These are phyloP conservation scores for Plotosus lineatus DNA, from an alignment of 2,113 vertebrate genomes.

Conservation along the genomic window DNA sequence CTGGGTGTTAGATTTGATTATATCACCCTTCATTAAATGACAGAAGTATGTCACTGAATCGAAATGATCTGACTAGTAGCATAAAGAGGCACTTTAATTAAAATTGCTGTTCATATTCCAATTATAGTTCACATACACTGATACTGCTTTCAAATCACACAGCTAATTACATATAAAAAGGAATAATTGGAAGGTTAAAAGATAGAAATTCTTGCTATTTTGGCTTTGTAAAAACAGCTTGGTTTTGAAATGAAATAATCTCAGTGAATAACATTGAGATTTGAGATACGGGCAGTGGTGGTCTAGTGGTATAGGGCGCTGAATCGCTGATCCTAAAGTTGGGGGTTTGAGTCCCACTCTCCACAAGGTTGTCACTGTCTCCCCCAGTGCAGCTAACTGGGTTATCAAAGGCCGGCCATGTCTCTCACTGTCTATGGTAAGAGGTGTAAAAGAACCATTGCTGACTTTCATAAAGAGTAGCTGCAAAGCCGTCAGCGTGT, in stretches of 20 bases:
- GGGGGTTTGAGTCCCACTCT: too few relatives aligned
- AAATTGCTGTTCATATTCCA: slow-evolving; percentile 23
- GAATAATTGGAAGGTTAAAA: not conserved
- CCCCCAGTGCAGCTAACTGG: too few relatives aligned
- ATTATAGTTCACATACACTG: slow-evolving; percentile 1
- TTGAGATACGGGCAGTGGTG: too few relatives aligned
- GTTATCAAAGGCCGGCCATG: too few relatives aligned
- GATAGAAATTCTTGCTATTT: not conserved
- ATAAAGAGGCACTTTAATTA: slow-evolving; percentile 22
- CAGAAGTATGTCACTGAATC: slow-evolving; percentile 10
- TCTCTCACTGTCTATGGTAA: too few relatives aligned
- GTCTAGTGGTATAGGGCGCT: too few relatives aligned
- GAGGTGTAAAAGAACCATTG: too few relatives aligned
- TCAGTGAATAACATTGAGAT: too few relatives aligned
- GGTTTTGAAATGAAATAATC: not conserved
- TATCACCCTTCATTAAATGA: slow-evolving; percentile 32
- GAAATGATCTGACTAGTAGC: slow-evolving; percentile 19
- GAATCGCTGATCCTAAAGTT: too few relatives aligned
- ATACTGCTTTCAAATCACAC: slow-evolving; percentile 13
- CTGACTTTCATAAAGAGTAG: too few relatives aligned
- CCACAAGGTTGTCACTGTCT: too few relatives aligned
- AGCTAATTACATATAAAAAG: not conserved
- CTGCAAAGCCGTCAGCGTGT: too few relatives aligned
- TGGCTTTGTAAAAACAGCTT: not conserved
- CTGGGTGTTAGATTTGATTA: slow-evolving; percentile 7